A percentile compares a stretch with the other conserved stretches of the same genome.
Conservation (phyloP, 2,888 invertebrate species). For the Seladonia tumulorum region DNA sequence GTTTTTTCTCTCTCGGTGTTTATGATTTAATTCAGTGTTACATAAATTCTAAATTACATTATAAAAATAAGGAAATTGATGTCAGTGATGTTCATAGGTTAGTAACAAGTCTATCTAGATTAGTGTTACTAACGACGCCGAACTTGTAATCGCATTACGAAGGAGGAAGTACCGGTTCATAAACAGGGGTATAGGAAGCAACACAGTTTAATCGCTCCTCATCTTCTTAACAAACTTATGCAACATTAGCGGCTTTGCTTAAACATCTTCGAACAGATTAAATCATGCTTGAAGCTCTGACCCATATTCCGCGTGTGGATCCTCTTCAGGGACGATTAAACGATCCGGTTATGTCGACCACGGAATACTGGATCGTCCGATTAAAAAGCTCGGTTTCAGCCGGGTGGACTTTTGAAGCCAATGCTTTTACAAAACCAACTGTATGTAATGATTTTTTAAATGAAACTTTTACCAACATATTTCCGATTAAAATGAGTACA, state of each 20-base stretch:
- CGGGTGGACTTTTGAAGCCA: not conserved
- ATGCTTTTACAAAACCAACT: not conserved
- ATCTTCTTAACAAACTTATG: conserved; percentile 15
- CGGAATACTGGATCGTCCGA: not conserved
- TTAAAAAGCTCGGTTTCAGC: not conserved
- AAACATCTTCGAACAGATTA: conserved; percentile 13
- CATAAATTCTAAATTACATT: not conserved
- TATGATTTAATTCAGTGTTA: not conserved
- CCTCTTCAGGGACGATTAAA: not conserved
- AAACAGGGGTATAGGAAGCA: conserved; percentile 9
- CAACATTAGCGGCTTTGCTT: not conserved
- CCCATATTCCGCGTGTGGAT: conserved; percentile 8
- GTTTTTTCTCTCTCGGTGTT: no score
- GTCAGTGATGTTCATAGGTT: not conserved
- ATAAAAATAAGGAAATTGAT: not conserved
- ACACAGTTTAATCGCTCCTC: conserved; percentile 16
- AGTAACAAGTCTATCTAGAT: not conserved
- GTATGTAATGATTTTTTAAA: no score
- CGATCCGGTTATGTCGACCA: not conserved
- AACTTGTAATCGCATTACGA: not conserved
- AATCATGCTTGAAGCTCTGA: conserved; percentile 35
- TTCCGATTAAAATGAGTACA: not conserved
- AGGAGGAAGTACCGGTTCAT: conserved; percentile 11
- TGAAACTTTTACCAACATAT: not conserved
- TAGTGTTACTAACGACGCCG: not conserved